These are phyloP conservation scores for Zaprionus camerounensis DNA, from an alignment of 1,140 invertebrate genomes.

Conservation along the genomic window DNA sequence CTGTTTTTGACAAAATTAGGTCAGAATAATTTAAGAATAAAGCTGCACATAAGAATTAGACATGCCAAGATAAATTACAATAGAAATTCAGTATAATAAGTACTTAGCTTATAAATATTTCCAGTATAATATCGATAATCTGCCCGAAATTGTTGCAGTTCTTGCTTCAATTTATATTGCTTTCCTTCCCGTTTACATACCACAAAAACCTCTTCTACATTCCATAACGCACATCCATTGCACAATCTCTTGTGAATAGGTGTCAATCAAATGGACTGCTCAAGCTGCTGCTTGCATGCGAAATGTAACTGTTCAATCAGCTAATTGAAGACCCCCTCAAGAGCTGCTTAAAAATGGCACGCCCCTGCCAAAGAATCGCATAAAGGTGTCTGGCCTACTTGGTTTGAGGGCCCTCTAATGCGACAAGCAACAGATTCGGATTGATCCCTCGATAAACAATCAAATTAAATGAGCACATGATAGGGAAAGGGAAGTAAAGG, in stretches of 20 bases:
- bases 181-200: not conserved
- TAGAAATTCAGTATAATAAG: too few relatives aligned
- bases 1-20: not conserved
- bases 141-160: too few relatives aligned
- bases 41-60: too few relatives aligned
- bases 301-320: slow-evolving; percentile 20
- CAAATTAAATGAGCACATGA: slow-evolving; percentile 67
- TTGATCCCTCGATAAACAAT: slow-evolving; percentile 65
- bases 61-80: too few relatives aligned
- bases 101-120: too few relatives aligned
- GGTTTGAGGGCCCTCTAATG: slow-evolving; percentile 56
- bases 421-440: slow-evolving; percentile 54
- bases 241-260: slow-evolving; percentile 5
- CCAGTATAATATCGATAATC: too few relatives aligned
- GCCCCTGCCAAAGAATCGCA: not conserved
- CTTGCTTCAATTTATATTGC: not conserved
- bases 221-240: not conserved
- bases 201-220: not conserved
- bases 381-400: not conserved
- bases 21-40: not conserved
- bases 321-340: slow-evolving; percentile 27
- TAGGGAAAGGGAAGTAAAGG: slow-evolving; percentile 12
- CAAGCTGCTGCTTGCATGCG: not conserved
- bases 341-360: slow-evolving; percentile 31
- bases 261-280: slow-evolving; percentile 5